Evolutionary conservation across 1,140 invertebrate genomes (phyloP), one percentile per base, ranked within the genome.

Genomic region (Sipha flava): DNA sequence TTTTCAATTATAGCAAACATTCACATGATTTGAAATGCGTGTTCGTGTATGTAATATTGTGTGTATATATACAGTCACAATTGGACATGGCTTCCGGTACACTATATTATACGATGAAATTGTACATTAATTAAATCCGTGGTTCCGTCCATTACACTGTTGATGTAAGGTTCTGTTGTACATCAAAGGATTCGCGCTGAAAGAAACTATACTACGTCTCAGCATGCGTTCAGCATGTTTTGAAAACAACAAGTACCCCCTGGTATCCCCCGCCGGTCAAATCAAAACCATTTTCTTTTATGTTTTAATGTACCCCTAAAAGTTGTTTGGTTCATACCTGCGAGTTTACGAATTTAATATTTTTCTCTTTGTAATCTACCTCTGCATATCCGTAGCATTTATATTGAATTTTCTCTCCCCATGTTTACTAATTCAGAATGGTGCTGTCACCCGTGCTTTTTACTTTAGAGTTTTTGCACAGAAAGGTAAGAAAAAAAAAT

Each of bases 261-360:
- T 40, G 66, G 40, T 70, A 70, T 45, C 7, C 40, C 40, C 66
- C 66, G 66, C 66, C 23, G 66, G 40, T n/a, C 34, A 34, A 57
- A 77, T 77, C 72, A 18, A 43, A 57, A 43, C 9, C 29, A 52
- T 49, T 77, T 57, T 57, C 49, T 40, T 77, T 40, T 70, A 47
- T 47, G 23, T 47, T 26, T 6, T 5, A 7, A 45, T 14, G 40
- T 29, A 9, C 23, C 49, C 23, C 26, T 34, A 21, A 77, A 77
- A 77, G 31, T 59, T 9, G 37, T 77, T 77, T n/a, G 73, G 21
- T 14, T 45, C 14, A 14, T 73, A 77, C 73, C 73, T 77, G 31
- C 18, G 21, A 29, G 34, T 26, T 59, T 31, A 16, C 52, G 52
- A 59, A 59, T 77, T 59, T 49, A 75, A 75, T 75, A 75, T 77